These are phyloP conservation scores for Leptarthrus brevirostris DNA, from an alignment of 2,888 invertebrate genomes.

Conservation along the genomic window DNA sequence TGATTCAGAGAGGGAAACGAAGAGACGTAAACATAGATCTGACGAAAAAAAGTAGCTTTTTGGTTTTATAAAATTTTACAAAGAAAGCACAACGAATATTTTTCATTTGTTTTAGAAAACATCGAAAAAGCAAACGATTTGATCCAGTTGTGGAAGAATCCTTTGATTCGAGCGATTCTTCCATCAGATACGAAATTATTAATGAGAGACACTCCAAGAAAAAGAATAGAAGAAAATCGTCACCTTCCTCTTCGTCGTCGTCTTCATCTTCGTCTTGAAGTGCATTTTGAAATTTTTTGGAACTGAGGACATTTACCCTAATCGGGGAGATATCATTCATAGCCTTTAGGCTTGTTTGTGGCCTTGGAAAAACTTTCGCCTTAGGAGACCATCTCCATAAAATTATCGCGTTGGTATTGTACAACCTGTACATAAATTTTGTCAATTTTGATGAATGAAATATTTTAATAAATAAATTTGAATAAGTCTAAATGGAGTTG, in stretches of 20 bases:
- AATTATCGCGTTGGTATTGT: background rate
- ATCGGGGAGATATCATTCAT: background rate
- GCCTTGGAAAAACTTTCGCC: background rate
- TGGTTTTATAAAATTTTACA: background rate
- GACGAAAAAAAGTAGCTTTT: slow-evolving; percentile 23
- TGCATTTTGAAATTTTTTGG: slow-evolving; percentile 7
- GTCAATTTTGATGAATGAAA: background rate
- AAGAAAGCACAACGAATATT: background rate
- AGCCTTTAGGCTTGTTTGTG: background rate
- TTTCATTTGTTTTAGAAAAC: slow-evolving; percentile 41
- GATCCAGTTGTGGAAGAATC: slow-evolving; percentile 54
- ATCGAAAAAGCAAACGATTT: slow-evolving; percentile 50
- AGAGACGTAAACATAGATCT: slow-evolving; percentile 23
- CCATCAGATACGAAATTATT: slow-evolving; percentile 49
- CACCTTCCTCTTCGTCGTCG: slow-evolving; percentile 18
- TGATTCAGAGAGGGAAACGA: slow-evolving; percentile 46
- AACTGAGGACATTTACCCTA: background rate
- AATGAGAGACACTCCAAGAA: slow-evolving; percentile 54
- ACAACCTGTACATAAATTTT: background rate
- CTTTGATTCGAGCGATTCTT: slow-evolving; percentile 34
- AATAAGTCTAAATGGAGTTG: too few species aligned
- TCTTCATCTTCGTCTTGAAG: slow-evolving; percentile 40
- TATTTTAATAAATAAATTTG: background rate
- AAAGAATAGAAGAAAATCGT: slow-evolving; percentile 45
- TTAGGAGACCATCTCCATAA: background rate